These are phyloP conservation scores for Acrocephalus scirpaceus DNA, from an alignment of 2,797 vertebrate genomes.

Conservation along the genomic window DNA sequence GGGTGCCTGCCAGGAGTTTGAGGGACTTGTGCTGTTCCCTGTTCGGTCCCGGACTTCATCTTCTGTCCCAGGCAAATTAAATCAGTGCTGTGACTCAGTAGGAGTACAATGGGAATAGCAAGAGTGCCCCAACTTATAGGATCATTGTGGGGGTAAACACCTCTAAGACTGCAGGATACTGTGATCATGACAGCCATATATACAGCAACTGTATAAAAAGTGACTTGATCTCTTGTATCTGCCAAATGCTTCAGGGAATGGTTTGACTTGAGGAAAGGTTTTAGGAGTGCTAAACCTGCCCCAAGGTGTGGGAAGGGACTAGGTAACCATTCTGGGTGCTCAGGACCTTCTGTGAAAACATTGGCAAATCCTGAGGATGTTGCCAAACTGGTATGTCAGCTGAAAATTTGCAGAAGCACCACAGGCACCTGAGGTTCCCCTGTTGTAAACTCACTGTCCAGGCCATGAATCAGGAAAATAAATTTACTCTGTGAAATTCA, in stretches of 20 bases:
- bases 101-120: neutral
- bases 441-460: neutral
- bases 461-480: neutral
- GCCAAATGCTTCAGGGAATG: neutral
- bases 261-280: neutral
- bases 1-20: neutral
- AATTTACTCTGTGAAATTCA: neutral
- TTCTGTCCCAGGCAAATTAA: neutral
- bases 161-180: neutral
- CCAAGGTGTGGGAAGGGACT: neutral
- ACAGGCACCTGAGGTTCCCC: neutral
- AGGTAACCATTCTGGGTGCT: neutral
- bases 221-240: neutral
- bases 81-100: conserved; percentile 1
- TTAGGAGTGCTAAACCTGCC: neutral
- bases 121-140: neutral
- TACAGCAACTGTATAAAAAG: neutral
- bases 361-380: neutral
- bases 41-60: neutral
- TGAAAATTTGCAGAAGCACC: neutral
- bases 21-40: neutral
- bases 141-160: neutral
- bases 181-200: neutral
- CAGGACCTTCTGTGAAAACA: neutral
- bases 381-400: neutral